Percentiles rank a stretch among this genome's conserved stretches.
Evolutionary conservation across 1,140 invertebrate species (phyloP).

Genomic region (Scaptodrosophila lebanonensis): DNA sequence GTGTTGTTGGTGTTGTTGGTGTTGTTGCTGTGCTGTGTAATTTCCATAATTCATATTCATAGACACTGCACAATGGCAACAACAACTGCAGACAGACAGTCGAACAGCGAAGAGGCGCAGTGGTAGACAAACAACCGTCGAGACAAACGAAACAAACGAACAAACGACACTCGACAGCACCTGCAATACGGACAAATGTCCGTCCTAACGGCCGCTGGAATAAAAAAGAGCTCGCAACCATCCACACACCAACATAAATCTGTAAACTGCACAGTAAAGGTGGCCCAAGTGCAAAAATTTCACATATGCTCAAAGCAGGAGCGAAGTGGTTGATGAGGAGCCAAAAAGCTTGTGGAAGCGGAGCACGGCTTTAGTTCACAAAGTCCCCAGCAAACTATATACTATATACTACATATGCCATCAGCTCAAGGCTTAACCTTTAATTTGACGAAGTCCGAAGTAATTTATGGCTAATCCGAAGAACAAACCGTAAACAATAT

Average conservation of each 20-base stretch:
- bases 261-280: constrained; percentile 48
- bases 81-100: constrained; percentile 5
- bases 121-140: constrained; percentile 30
- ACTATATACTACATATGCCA: no score
- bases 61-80: constrained; percentile 48
- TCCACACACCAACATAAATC: constrained; percentile 17
- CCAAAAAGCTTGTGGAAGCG: constrained; percentile 3
- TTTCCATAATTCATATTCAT: constrained; percentile 77
- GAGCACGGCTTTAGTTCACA: no score
- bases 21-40: constrained; percentile 53
- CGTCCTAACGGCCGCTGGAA: constrained; percentile 27
- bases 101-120: constrained; percentile 3
- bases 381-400: no score
- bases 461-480: constrained; percentile 41
- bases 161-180: constrained; percentile 39
- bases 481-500: constrained; percentile 6
- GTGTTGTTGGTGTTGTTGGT: neutral
- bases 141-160: constrained; percentile 51
- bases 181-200: constrained; percentile 71
- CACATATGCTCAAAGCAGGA: constrained; percentile 51
- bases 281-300: constrained; percentile 53
- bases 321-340: no score
- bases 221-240: constrained; percentile 13
- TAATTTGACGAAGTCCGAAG: constrained; percentile 46
- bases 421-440: constrained; percentile 29